Evolutionary conservation across 2,113 vertebrate genomes (phyloP).

Genomic region (Felis chaus): DNA sequence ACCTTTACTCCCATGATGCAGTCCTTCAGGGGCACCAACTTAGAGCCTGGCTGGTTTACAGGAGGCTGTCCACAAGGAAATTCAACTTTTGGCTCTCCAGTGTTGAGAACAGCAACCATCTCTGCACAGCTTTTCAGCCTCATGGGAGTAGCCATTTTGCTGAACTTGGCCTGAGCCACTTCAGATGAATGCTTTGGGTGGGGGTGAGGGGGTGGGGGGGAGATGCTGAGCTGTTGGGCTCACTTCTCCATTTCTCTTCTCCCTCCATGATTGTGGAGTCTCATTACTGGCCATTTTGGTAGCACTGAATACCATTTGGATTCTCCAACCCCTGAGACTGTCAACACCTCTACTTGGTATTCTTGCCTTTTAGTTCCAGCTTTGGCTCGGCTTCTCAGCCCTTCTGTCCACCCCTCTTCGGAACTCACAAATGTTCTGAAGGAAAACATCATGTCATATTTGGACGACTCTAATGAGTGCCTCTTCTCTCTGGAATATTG

Average conservation of each 20-base stretch:
- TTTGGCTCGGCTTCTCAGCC: not conserved
- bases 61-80: not conserved
- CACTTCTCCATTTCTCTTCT: not conserved
- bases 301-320: not conserved
- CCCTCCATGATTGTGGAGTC: not conserved
- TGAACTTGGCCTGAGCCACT: not conserved
- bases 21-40: not conserved
- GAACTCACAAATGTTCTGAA: not conserved
- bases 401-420: not conserved
- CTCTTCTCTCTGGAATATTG: not conserved
- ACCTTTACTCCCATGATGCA: not conserved
- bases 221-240: not conserved
- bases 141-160: not conserved
- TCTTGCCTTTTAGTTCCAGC: not conserved
- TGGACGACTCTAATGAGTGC: fast-evolving
- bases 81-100: not conserved
- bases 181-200: not conserved
- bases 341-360: not conserved
- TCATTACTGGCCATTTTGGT: not conserved
- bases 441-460: no score
- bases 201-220: not conserved
- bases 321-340: not conserved
- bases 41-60: not conserved
- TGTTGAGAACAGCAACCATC: not conserved
- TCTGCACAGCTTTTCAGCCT: not conserved